Percentiles rank a stretch among this genome's conserved stretches.
phyloP scores from a whole-genome alignment of 2,888 invertebrate genomes.

The Pterostichus niger region DNA sequence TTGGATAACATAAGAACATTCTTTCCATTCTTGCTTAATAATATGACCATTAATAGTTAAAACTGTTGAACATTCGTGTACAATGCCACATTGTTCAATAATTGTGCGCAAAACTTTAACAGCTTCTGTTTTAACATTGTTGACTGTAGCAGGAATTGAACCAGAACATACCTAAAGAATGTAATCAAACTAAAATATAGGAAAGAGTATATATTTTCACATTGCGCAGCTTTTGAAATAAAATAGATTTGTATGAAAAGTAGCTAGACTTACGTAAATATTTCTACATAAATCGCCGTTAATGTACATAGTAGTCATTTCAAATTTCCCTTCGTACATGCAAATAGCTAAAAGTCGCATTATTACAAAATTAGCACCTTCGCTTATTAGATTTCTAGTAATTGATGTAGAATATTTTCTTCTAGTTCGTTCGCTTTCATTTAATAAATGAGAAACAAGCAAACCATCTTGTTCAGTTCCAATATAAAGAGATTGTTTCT shows the following conservation, averaged over 20 bases:
- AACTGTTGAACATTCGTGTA: slow-evolving; percentile 79
- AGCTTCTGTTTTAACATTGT: slow-evolving; percentile 79
- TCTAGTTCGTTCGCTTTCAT: neutral
- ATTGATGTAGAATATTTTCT: slow-evolving; percentile 3
- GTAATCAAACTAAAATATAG: slow-evolving; percentile 16
- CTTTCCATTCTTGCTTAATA: slow-evolving; percentile 82
- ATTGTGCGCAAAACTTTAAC: slow-evolving; percentile 81
- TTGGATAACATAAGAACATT: slow-evolving; percentile 80
- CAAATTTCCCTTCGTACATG: slow-evolving; percentile 79
- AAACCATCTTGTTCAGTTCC: slow-evolving; percentile 20
- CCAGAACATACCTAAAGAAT: slow-evolving; percentile 75
- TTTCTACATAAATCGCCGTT: slow-evolving; percentile 81
- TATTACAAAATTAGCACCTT: slow-evolving; percentile 82
- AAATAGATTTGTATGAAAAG: slow-evolving; percentile 30
- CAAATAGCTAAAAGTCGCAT: slow-evolving; percentile 81
- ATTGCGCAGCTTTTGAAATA: slow-evolving; percentile 42
- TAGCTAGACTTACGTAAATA: slow-evolving; percentile 79
- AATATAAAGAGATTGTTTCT: slow-evolving; percentile 29
- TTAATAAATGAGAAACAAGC: slow-evolving; percentile 6
- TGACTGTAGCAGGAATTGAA: slow-evolving; percentile 79
- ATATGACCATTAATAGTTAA: slow-evolving; percentile 80
- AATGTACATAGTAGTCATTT: slow-evolving; percentile 80
- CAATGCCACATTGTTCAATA: slow-evolving; percentile 79
- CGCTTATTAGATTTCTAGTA: slow-evolving; percentile 78
- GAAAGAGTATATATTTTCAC: slow-evolving; percentile 54